A percentile compares a stretch with the other conserved stretches of the same genome.
These are phyloP conservation scores for Aphodius sticticus DNA, from an alignment of 2,888 invertebrate genomes.

Conservation along the genomic window DNA sequence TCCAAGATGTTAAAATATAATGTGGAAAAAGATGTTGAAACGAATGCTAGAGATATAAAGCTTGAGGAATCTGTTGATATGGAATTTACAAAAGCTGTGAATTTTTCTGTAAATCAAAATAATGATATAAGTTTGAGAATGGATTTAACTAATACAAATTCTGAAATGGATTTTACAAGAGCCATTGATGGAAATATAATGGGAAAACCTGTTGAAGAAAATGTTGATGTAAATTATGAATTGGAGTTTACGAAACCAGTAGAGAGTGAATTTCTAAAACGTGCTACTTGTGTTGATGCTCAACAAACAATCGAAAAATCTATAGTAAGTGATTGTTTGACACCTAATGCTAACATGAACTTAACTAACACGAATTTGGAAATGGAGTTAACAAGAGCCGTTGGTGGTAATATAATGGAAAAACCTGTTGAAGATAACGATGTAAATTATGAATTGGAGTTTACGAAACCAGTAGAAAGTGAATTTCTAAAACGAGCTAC, in stretches of 20 bases:
- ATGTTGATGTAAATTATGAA: not conserved
- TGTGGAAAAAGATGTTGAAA: not conserved
- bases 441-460: not conserved
- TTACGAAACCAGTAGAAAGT: not conserved
- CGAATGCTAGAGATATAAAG: not conserved
- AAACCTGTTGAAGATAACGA: not conserved
- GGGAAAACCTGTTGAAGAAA: not conserved
- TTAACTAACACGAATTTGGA: not conserved
- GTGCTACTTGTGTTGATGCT: too few species aligned
- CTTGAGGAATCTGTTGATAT: constrained; percentile 12
- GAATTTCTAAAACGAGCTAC: too few species aligned
- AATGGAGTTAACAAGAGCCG: constrained; percentile 26
- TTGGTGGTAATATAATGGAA: constrained; percentile 1
- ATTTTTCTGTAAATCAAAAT: not conserved
- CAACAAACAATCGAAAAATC: too few species aligned
- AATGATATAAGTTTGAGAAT: not conserved
- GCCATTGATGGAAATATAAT: not conserved
- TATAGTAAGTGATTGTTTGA: too few species aligned
- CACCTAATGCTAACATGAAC: too few species aligned
- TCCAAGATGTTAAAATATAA: not conserved
- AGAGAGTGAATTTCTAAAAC: too few species aligned
- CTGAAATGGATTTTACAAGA: constrained; percentile 6
- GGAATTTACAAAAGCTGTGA: constrained; percentile 26
- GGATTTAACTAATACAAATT: not conserved
- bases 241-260: constrained; percentile 15